A percentile compares a stretch with the other conserved stretches of the same genome.
These are phyloP conservation scores for Ammodytes dubius DNA, from an alignment of 2,113 vertebrate genomes.

Conservation along the genomic window DNA sequence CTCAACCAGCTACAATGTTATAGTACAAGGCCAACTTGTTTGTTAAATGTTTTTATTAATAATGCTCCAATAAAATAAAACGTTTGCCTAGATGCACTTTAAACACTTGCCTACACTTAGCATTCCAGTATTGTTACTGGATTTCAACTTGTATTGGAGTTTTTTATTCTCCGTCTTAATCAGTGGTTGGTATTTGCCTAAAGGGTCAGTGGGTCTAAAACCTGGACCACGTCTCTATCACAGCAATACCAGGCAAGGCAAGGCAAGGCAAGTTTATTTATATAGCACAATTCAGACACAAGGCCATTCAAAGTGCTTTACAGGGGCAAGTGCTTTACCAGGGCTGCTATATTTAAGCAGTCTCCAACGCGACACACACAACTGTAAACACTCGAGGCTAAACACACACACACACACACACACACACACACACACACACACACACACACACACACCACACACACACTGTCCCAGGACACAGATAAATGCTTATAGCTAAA, in stretches of 20 bases:
- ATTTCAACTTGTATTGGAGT: not conserved
- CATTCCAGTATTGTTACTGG: not conserved
- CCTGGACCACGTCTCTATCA: conserved; percentile 20
- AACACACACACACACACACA: conserved; percentile 33
- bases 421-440: not conserved
- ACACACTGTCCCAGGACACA: no score
- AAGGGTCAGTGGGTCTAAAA: conserved; percentile 35
- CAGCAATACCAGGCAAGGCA: conserved; percentile 23
- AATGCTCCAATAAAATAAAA: no score
- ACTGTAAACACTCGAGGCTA: conserved; percentile 58
- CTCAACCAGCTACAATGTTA: no score
- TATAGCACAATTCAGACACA: no score
- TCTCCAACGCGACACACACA: conserved; percentile 58
- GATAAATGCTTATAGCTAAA: no score
- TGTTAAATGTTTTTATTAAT: no score
- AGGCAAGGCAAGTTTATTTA: no score
- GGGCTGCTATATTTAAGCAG: conserved; percentile 70
- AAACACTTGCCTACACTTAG: not conserved
- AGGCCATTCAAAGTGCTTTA: no score
- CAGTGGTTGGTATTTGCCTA: not conserved
- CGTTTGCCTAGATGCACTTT: no score
- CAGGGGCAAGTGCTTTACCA: not conserved
- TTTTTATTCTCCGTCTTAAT: not conserved
- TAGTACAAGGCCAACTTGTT: no score
- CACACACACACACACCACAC: conserved; percentile 1